Percentiles rank a stretch among this genome's conserved stretches.
Evolutionary conservation across 2,113 vertebrate species (phyloP).

Genomic region (Chaetops frenatus): DNA sequence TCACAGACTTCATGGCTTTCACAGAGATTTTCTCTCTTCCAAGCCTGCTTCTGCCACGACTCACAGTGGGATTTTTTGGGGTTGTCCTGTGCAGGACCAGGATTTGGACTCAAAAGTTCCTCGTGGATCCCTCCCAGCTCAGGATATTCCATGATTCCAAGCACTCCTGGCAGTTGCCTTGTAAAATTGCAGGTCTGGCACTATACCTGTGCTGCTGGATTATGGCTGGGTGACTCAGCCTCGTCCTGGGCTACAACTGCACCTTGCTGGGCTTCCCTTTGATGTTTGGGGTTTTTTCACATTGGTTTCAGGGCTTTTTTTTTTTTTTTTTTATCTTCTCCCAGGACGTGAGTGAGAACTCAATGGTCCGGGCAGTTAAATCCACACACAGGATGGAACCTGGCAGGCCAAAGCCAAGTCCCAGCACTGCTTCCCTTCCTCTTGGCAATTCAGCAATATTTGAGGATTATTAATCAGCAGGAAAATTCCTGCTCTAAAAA

Average conservation of each 20-base stretch:
- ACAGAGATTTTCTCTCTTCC: too few relatives aligned
- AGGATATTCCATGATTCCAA: neutral
- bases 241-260: neutral
- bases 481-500: neutral
- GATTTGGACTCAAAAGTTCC: neutral
- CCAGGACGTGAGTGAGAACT: neutral
- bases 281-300: accelerated
- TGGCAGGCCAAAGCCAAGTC: neutral
- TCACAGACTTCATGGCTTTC: too few relatives aligned
- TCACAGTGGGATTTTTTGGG: neutral
- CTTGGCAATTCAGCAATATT: neutral
- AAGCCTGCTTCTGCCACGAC: too few relatives aligned
- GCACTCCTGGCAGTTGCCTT: neutral
- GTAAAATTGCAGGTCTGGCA: neutral
- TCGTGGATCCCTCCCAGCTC: neutral
- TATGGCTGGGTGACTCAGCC: neutral
- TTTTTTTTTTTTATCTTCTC: too few relatives aligned
- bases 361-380: neutral
- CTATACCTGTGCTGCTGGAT: neutral
- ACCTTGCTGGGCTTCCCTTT: neutral
- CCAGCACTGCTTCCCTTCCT: neutral
- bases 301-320: neutral
- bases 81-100: neutral
- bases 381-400: neutral
- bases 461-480: neutral